Base-by-base conservation (phyloP, 2,888 invertebrate species). In the Nephrotoma flavescens region DNA sequence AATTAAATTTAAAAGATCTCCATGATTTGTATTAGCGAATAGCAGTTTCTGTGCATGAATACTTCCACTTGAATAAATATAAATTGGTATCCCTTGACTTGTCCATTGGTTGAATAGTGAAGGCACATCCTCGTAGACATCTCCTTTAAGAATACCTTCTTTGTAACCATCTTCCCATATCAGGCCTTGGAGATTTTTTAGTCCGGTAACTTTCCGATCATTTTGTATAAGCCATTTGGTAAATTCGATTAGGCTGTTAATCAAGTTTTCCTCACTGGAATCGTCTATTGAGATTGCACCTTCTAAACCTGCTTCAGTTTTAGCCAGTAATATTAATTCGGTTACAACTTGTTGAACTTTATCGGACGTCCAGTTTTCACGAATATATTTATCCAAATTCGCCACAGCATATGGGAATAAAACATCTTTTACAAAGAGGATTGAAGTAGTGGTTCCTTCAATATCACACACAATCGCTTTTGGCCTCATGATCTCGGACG, bases 31-130 rank as follows among this genome's bases (percentile, higher is more conserved):
- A 91, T 97, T 93, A 0, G 93, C 93, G 91, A 98, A 98, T 4
- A 98, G 93, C 9, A 98, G 93, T 90, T 97, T 96, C 91, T 99
- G 99, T 12, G 98, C 96, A 89, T 96, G 95, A 0, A 97, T 94
- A 87, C 97, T 97, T 85, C 98, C 98, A 42, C 98, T 98, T 0
- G 98, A 98, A 91, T 97, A 99, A 88, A 98, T 95, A 90, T 95
- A 97, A 86, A 98, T 92, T 88, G 94, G 94, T 47, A 94, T 93
- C 11, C 95, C 95, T 12, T 93, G 91, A 4, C 94, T 92, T 3
- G 93, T 93, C 96, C 98, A 96, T 87, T 93, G 92, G 89, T 95
- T 93, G 85, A 99, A 92, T 0, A 95, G 95, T 15, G 93, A 92
- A 0, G 94, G 93, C 0, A 98, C 98, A 92, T 99, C 99, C 9